Conservation (phyloP, 53 echinoderm and acorn worm genomes). For the Hippasteria phrygiana region DNA sequence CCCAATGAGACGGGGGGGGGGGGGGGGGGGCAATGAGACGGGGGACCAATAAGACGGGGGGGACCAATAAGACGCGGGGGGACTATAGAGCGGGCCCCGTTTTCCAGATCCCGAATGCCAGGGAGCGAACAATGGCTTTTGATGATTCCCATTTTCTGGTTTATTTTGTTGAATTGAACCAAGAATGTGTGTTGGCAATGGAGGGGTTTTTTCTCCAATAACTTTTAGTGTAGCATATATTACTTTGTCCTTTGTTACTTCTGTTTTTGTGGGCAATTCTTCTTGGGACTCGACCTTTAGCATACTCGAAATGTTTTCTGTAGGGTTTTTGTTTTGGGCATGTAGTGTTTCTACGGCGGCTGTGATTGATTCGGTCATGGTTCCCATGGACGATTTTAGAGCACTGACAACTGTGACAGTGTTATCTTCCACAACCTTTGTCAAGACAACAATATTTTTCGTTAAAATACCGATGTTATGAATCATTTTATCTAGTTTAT, state of each 20-base stretch:
- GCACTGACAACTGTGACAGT: neutral
- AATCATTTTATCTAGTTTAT: conserved; percentile 14
- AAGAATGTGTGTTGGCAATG: neutral
- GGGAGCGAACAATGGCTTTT: neutral
- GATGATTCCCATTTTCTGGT: neutral
- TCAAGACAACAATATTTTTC: conserved; percentile 1
- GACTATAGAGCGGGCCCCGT: no score
- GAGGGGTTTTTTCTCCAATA: conserved; percentile 19
- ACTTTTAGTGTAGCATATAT: conserved; percentile 6
- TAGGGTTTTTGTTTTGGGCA: neutral
- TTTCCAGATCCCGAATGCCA: neutral
- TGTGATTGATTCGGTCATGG: neutral
- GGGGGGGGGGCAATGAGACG: no score
- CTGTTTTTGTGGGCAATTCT: neutral
- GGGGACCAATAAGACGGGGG: no score
- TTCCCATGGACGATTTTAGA: neutral
- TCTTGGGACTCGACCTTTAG: neutral
- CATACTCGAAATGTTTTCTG: neutral
- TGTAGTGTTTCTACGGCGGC: neutral
- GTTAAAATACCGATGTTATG: neutral
- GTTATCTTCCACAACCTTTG: conserved; percentile 25
- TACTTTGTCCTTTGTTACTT: neutral
- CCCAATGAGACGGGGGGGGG: no score
- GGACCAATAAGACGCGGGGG: no score
- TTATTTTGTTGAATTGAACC: neutral